Evolutionary conservation across 2,888 invertebrate genomes (phyloP).

Genomic region (Lepetodrilus schrolli): DNA sequence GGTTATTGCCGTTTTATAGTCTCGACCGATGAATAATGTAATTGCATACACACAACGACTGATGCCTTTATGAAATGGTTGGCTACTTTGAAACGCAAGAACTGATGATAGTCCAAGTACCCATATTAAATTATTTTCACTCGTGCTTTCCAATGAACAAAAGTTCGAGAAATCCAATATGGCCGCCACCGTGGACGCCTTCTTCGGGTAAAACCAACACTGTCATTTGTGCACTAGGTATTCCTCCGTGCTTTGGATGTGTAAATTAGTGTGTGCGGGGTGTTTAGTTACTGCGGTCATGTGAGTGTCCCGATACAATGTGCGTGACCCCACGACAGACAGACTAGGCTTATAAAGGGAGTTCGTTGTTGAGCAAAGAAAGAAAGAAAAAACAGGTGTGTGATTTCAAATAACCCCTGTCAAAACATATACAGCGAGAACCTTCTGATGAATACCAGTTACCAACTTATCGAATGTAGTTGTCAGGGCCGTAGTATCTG

Average conservation of each 20-base stretch:
- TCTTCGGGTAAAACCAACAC: slow-evolving; percentile 2
- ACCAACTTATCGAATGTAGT: neutral
- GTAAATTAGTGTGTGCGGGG: slow-evolving; percentile 15
- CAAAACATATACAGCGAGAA: neutral
- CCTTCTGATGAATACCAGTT: neutral
- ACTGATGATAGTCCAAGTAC: too few relatives aligned
- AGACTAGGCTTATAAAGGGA: too few relatives aligned
- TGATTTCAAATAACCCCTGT: slow-evolving; percentile 2
- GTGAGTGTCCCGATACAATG: neutral
- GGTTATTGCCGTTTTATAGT: too few relatives aligned
- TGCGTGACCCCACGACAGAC: neutral
- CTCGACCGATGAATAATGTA: too few relatives aligned
- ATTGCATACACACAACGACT: too few relatives aligned
- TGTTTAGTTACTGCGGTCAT: neutral
- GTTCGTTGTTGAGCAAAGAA: too few relatives aligned
- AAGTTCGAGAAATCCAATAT: too few relatives aligned
- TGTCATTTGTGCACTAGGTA: neutral
- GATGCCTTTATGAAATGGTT: too few relatives aligned
- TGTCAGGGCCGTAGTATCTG: neutral
- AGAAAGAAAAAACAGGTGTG: slow-evolving; percentile 1
- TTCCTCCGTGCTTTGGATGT: neutral
- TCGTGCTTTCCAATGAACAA: too few relatives aligned
- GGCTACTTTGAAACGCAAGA: too few relatives aligned
- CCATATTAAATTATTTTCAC: too few relatives aligned
- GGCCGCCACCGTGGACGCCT: neutral